These are phyloP conservation scores for Xanthorhoe spadicearia DNA, from an alignment of 2,888 invertebrate species.

Conservation along the genomic window DNA sequence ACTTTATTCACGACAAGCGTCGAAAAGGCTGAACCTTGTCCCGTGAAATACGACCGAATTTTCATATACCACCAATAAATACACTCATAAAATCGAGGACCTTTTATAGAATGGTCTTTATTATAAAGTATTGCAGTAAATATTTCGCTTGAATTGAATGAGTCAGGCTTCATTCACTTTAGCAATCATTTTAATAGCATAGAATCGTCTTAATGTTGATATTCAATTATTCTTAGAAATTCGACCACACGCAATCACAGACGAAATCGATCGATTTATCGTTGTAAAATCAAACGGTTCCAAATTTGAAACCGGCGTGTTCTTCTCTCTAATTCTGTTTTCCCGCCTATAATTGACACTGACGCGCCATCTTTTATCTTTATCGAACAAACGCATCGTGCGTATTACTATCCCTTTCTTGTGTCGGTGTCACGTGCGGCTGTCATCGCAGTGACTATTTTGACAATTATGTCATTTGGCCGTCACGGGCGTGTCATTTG, in stretches of 20 bases:
- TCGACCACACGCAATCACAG: conserved; percentile 81
- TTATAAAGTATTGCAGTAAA: conserved; percentile 67
- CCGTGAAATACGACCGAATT: conserved; percentile 77
- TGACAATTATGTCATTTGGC: conserved; percentile 85
- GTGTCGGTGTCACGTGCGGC: conserved; percentile 78
- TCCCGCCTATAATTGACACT: conserved; percentile 84
- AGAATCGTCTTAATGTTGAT: conserved; percentile 75
- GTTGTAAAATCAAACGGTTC: conserved; percentile 83
- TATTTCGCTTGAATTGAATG: conserved; percentile 71
- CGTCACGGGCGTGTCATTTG: conserved; percentile 83
- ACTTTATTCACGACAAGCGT: conserved; percentile 81
- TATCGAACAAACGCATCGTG: conserved; percentile 42
- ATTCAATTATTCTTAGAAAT: conserved; percentile 80
- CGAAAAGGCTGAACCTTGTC: conserved; percentile 74
- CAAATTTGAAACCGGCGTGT: conserved; percentile 80
- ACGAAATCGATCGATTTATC: conserved; percentile 82
- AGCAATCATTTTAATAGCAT: conserved; percentile 75
- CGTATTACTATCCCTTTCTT: conserved; percentile 58
- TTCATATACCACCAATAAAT: conserved; percentile 75
- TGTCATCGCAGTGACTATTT: conserved; percentile 82
- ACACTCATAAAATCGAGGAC: conserved; percentile 69
- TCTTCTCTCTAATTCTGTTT: conserved; percentile 82
- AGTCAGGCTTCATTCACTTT: conserved; percentile 69
- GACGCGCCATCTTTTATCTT: conserved; percentile 72
- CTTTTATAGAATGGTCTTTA: conserved; percentile 68